A percentile compares a stretch with the other conserved stretches of the same genome.
These are phyloP conservation scores for Temnothorax rugatulus DNA, from an alignment of 2,888 invertebrate species.

Conservation along the genomic window DNA sequence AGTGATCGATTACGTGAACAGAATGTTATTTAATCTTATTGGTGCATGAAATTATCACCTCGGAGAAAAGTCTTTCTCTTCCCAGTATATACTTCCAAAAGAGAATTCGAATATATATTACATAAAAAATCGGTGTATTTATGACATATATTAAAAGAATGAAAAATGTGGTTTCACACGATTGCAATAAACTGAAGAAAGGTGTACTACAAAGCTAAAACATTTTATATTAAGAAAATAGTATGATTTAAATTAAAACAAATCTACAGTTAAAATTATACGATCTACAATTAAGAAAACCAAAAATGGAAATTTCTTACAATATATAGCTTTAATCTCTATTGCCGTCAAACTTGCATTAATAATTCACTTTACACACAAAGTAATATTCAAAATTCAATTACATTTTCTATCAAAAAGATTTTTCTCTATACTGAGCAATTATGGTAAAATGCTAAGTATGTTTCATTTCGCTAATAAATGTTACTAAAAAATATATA, in stretches of 20 bases:
- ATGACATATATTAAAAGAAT: neutral
- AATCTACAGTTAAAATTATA: neutral
- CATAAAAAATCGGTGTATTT: neutral
- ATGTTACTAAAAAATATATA: neutral
- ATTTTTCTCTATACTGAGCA: neutral
- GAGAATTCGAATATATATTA: neutral
- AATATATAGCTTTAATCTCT: neutral
- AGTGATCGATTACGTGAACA: neutral
- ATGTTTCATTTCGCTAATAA: neutral
- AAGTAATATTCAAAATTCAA: neutral
- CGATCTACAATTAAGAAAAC: neutral
- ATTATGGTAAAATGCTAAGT: neutral
- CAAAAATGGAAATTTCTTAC: neutral
- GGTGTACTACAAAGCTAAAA: neutral
- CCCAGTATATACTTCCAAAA: neutral
- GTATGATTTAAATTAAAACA: neutral
- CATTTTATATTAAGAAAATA: neutral
- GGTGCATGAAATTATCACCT: conserved; percentile 13
- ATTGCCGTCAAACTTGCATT: neutral
- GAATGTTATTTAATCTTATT: conserved; percentile 17
- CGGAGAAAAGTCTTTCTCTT: neutral
- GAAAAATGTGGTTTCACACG: neutral
- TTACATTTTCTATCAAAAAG: neutral
- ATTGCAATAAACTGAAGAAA: neutral
- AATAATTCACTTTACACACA: neutral